Evolutionary conservation across 2,797 vertebrate species (phyloP).

Genomic region (Acanthis flammea): DNA sequence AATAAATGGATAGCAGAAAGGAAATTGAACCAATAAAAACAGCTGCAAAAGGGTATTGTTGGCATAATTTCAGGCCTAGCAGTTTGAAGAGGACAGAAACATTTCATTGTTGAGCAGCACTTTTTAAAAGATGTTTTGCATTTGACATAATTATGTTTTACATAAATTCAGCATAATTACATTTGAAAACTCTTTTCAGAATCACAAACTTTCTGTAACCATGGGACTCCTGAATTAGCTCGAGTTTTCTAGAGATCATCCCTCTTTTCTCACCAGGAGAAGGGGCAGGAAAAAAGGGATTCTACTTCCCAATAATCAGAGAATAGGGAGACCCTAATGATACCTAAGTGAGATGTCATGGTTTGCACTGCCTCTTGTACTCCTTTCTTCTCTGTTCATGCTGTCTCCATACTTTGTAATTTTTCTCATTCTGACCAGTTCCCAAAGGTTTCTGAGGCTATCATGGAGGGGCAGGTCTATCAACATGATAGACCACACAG

Average conservation of each 20-base stretch:
- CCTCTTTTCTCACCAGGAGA: not conserved
- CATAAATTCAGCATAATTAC: conserved; percentile 40
- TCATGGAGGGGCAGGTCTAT: not conserved
- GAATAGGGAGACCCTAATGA: not conserved
- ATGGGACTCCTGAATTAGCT: not conserved
- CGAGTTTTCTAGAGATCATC: not conserved
- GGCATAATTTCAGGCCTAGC: conserved; percentile 62
- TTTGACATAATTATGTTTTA: not conserved
- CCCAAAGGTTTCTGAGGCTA: not conserved
- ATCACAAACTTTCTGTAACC: not conserved
- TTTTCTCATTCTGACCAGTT: not conserved
- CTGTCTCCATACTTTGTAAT: not conserved
- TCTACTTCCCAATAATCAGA: not conserved
- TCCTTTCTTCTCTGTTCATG: not conserved
- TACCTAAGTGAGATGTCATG: accelerated
- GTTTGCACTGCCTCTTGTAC: not conserved
- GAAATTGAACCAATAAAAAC: conserved; percentile 70
- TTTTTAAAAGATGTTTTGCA: conserved; percentile 68
- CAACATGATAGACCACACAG: not conserved
- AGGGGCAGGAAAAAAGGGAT: not conserved
- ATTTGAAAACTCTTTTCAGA: conserved; percentile 61
- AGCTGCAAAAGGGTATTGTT: conserved; percentile 57
- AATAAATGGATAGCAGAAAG: conserved; percentile 70
- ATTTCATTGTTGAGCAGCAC: conserved; percentile 58
- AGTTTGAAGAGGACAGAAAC: conserved; percentile 66